Evolutionary conservation across 2,113 vertebrate genomes (phyloP).

Genomic region (Corythornis cristatus): DNA sequence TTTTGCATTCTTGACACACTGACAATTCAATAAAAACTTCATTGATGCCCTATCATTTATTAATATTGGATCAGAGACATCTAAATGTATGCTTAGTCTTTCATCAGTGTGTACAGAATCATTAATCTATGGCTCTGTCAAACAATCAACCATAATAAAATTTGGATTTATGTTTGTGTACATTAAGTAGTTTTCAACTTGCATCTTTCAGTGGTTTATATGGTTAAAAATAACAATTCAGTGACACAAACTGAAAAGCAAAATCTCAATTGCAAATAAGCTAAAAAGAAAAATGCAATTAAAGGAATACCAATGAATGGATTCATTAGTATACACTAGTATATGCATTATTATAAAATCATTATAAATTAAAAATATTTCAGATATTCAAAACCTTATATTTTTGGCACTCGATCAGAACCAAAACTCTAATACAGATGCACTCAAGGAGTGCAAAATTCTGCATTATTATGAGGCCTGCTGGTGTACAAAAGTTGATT

Average conservation of each 20-base stretch:
- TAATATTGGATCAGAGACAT: conserved; percentile 22
- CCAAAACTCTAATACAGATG: neutral
- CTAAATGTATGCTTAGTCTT: neutral
- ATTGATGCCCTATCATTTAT: neutral
- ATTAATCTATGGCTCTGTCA: conserved; percentile 57
- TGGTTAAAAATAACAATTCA: neutral
- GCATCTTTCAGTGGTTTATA: conserved; percentile 20
- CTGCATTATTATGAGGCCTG: neutral
- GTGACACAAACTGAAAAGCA: neutral
- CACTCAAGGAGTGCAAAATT: neutral
- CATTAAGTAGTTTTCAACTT: conserved; percentile 49
- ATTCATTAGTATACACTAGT: neutral
- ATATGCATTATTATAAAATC: neutral
- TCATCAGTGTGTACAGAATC: conserved; percentile 38
- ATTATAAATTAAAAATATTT: neutral
- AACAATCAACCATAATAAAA: conserved; percentile 54
- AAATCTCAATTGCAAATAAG: neutral
- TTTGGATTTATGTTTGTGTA: conserved; percentile 39
- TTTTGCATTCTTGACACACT: neutral
- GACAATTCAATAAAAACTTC: conserved; percentile 2
- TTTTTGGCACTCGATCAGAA: neutral
- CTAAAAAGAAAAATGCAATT: neutral
- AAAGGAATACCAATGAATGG: neutral
- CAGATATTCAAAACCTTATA: neutral
- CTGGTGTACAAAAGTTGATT: neutral